A percentile compares a stretch with the other conserved stretches of the same genome.
These are phyloP conservation scores for Trematomus loennbergii DNA, from an alignment of 2,113 vertebrate genomes.

Conservation along the genomic window DNA sequence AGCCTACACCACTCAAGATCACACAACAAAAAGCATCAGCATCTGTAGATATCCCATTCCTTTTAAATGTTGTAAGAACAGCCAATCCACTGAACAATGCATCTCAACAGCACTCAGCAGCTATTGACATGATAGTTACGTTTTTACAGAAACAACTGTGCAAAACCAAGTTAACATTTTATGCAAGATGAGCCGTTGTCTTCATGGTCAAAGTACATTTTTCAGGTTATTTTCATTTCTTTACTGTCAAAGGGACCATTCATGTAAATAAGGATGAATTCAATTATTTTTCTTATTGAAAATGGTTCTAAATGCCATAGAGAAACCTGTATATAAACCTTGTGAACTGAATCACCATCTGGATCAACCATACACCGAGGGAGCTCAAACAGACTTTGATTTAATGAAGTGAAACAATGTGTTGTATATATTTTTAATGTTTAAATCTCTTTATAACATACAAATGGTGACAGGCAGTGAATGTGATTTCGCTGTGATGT, in stretches of 20 bases:
- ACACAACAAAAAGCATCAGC: slow-evolving; percentile 26
- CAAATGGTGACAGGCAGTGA: slow-evolving; percentile 62
- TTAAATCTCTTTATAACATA: slow-evolving; percentile 68
- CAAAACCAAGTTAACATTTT: slow-evolving; percentile 65
- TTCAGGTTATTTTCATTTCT: slow-evolving; percentile 61
- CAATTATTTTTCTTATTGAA: slow-evolving; percentile 70
- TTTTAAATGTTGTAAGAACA: slow-evolving; percentile 26
- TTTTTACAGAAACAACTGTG: slow-evolving; percentile 50
- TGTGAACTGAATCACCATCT: slow-evolving; percentile 40
- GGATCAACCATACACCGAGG: slow-evolving; percentile 43
- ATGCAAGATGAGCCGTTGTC: slow-evolving; percentile 69
- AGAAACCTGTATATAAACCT: slow-evolving; percentile 52
- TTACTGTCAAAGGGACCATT: slow-evolving; percentile 67
- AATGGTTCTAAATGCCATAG: slow-evolving; percentile 43
- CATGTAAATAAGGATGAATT: slow-evolving; percentile 61
- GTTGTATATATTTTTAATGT: slow-evolving; percentile 78
- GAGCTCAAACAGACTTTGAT: slow-evolving; percentile 21
- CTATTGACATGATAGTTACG: slow-evolving; percentile 51
- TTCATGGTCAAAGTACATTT: slow-evolving; percentile 52
- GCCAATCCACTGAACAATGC: slow-evolving; percentile 44
- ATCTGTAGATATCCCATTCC: slow-evolving; percentile 52
- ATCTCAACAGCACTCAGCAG: slow-evolving; percentile 65
- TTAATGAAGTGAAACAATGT: slow-evolving; percentile 23
- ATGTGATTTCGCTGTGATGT: slow-evolving; percentile 49
- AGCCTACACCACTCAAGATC: slow-evolving; percentile 27